Conservation (phyloP, 2,113 vertebrate genomes). For the Muscicapa adusta region DNA sequence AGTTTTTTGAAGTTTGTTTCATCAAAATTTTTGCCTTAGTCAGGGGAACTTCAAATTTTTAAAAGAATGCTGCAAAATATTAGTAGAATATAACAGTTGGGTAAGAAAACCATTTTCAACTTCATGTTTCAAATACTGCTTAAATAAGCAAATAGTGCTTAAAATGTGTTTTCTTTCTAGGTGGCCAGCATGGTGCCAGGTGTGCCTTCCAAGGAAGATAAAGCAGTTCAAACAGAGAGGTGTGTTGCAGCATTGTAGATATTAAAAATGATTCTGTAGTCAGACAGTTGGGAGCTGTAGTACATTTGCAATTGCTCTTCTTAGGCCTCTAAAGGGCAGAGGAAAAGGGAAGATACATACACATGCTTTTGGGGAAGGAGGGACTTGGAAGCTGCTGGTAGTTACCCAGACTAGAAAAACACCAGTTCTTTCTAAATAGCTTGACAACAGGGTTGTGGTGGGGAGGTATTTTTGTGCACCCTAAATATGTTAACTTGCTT, state of each 20-base stretch:
- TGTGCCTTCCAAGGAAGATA: conserved; percentile 42
- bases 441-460: neutral
- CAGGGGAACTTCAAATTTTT: neutral
- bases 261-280: neutral
- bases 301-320: neutral
- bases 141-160: no score
- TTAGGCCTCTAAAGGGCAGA: neutral
- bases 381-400: neutral
- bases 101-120: neutral
- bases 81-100: neutral
- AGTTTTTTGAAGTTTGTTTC: neutral
- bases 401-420: neutral
- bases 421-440: neutral
- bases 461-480: neutral
- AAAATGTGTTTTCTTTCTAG: conserved; percentile 4
- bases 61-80: neutral
- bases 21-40: neutral
- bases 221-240: conserved; percentile 29
- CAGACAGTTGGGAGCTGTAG: neutral
- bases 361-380: neutral
- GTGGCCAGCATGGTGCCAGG: neutral
- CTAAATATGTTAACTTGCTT: neutral
- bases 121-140: neutral
- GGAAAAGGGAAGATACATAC: no score
- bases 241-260: neutral